Percentiles rank a stretch among this genome's conserved stretches.
phyloP scores from a whole-genome alignment of 2,113 vertebrate genomes.

The Hippocampus abdominalis region DNA sequence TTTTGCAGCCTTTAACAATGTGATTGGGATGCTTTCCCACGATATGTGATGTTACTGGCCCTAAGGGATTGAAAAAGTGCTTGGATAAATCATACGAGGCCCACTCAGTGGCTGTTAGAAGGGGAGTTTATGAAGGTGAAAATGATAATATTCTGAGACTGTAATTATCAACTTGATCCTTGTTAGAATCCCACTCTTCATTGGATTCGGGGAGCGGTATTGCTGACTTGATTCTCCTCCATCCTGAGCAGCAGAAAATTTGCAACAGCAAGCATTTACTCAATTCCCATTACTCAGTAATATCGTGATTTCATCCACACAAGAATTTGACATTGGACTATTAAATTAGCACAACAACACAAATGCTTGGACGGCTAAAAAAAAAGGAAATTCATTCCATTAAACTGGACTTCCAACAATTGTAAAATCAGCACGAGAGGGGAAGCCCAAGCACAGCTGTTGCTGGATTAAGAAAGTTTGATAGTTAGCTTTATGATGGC shows the following conservation, averaged over 20 bases:
- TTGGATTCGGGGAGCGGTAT: conserved; percentile 1
- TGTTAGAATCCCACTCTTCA: conserved; percentile 5
- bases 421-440: conserved; percentile 44
- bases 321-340: conserved; percentile 32
- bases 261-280: conserved; percentile 42
- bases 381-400: conserved; percentile 29
- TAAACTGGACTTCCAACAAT: conserved; percentile 51
- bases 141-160: neutral
- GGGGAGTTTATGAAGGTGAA: neutral
- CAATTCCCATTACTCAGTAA: conserved; percentile 21
- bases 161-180: conserved; percentile 6
- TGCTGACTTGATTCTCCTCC: conserved; percentile 47
- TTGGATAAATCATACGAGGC: too few species aligned
- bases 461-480: neutral
- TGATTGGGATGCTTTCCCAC: too few species aligned
- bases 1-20: too few species aligned
- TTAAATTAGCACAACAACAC: conserved; percentile 35
- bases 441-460: conserved; percentile 13
- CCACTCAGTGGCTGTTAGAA: too few species aligned
- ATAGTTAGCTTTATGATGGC: neutral
- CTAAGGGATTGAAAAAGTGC: too few species aligned
- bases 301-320: conserved; percentile 41
- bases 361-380: conserved; percentile 27
- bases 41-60: too few species aligned
- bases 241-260: conserved; percentile 33